phyloP scores from a whole-genome alignment of 2,113 vertebrate genomes.

The Garra rufa region DNA sequence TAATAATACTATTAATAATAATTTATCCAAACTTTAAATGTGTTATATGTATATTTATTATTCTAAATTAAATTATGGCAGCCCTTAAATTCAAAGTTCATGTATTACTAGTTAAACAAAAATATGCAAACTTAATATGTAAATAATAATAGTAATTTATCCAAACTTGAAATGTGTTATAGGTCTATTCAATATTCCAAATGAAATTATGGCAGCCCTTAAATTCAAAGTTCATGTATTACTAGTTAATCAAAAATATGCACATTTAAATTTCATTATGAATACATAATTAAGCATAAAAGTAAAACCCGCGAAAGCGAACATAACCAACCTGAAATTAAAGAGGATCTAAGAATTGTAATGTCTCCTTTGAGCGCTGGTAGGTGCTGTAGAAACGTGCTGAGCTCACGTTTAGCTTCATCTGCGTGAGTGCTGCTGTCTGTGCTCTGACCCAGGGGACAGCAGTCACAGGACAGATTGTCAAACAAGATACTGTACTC shows the following conservation, averaged over 20 bases:
- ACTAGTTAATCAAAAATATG: neutral
- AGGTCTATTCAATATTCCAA: neutral
- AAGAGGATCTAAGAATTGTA: conserved; percentile 77
- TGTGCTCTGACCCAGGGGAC: conserved; percentile 33
- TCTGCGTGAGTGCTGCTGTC: conserved; percentile 46
- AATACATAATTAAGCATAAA: neutral
- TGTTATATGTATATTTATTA: neutral
- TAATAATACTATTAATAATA: too few species aligned
- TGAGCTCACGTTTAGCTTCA: conserved; percentile 72
- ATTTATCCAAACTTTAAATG: too few species aligned
- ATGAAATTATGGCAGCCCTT: neutral
- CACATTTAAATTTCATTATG: neutral
- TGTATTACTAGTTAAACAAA: neutral
- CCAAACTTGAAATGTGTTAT: too few species aligned
- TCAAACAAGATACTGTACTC: conserved; percentile 71
- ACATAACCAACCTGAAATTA: conserved; percentile 84
- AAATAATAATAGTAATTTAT: too few species aligned
- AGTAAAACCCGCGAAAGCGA: neutral
- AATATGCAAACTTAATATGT: neutral
- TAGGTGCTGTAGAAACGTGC: conserved; percentile 77
- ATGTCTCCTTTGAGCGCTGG: conserved; percentile 81
- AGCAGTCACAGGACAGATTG: conserved; percentile 37
- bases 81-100: neutral
- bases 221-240: neutral
- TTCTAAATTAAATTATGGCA: neutral